Base-by-base conservation (phyloP, 1,140 invertebrate species). In the Penaeus chinensis region DNA sequence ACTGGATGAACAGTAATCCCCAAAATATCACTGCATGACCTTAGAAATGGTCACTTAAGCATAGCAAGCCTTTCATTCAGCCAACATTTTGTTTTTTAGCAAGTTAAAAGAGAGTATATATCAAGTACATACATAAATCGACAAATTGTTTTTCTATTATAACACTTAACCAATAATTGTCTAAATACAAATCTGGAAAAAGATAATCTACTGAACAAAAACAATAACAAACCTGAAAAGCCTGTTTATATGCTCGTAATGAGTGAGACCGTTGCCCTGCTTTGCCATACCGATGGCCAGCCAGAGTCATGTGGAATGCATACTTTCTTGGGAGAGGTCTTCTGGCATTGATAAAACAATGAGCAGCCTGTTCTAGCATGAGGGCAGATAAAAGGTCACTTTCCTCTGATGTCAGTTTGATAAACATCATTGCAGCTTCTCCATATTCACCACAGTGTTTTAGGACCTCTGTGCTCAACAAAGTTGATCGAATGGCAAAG, bases 231-330 rank as follows among this genome's bases (percentile, higher is more conserved):
- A 96, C 96, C 93, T 98, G 96, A 93, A 96, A 95, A 32, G 98
- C 97, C 93, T 98, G 97, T 88, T 95, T 95, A 91, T 99, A 99
- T 91, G 97, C 97, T 88, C 97, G 93, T 78, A 98, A 94, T 0
- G 97, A 96, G 93, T 99, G 98, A 91, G 95, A 96, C 84, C 95
- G 95, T 91, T 98, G 97, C 0, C 96, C 96, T 20, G 97, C 96
- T 92, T 99, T 98, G 7, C 96, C 93, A 90, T 93, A 99, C 84
- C 98, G 93, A 92, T 99, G 97, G 7, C 98, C 98, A 77, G 98
- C 97, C 22, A 99, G 93, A 27, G 99, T 97, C 93, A 98, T 96
- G 91, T 99, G 97, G 92, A 99, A 99, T n/a, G 98, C 96, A 92
- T 98, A 99, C 92, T 99, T 99, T 76, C 98, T 93, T 87, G 96